Evolutionary conservation across 2,113 vertebrate species (phyloP), one percentile per base, ranked within the genome.

Genomic region (Osmerus eperlanus): DNA sequence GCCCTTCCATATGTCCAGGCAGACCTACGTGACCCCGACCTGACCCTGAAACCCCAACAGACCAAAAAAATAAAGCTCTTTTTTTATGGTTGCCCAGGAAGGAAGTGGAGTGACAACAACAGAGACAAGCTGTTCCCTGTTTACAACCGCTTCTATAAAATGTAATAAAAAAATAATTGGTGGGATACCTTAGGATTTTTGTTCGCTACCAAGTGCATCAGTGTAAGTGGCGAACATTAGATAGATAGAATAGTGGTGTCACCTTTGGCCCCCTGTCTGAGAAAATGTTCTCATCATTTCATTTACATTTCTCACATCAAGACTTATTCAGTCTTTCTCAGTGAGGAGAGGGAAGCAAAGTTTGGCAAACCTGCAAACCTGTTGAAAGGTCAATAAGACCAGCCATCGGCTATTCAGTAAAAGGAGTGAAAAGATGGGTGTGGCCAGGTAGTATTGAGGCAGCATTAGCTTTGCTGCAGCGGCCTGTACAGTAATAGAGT

Each of bases 121-220:
- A 78, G 68, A 36, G 74, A 78, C 80, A 69, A 80, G 56, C 41
- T 80, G 78, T 75, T 76, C 41, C 73, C 62, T 78, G 83, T 87
- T 89, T 90, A 90, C 75, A 75, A 55, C 80, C 79, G 73, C 28
- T 68, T 78, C 51, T 79, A 82, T 80, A 85, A 78, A 77, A 83
- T 80, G 69, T 82, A 74, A 80, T 84, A 79, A 73, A 74, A 67
- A 67, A 18, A 36, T 8, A 18, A 41, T 41, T 69, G 68, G 59
- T 21, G 29, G 62, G 18, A 68, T 54, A 28, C 53, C 69, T 79
- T 63, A 65, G 62, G 55, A 69, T 8, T 73, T 65, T 47, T 47
- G 41, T 7, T 47, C 9, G 41, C 41, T 47, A 47, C 9, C 41
- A 47, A 47, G 41, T 47, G 41, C 41, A 36, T 36, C 32, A 36